Percentiles rank a stretch among this genome's conserved stretches.
These are phyloP conservation scores for Epirrita christyi DNA, from an alignment of 2,888 invertebrate genomes.

Conservation along the genomic window DNA sequence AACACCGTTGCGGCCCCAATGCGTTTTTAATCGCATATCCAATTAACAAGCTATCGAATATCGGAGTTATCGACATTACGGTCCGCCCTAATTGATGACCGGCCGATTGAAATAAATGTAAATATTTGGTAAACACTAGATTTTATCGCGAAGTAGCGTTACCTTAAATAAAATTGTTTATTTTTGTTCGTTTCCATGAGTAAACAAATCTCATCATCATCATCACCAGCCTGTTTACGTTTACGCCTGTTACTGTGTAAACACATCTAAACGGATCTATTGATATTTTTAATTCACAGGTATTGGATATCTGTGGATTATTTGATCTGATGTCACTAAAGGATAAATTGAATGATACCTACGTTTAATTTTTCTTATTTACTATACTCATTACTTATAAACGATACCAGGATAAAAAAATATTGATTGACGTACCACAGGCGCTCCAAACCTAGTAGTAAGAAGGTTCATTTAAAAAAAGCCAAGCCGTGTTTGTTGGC, in stretches of 20 bases:
- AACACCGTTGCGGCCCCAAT: slow-evolving; percentile 57
- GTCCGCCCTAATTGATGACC: slow-evolving; percentile 51
- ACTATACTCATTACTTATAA: too few relatives aligned
- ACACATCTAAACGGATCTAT: slow-evolving; percentile 2
- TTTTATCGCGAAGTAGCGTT: slow-evolving; percentile 32
- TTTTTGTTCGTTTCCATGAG: slow-evolving; percentile 8
- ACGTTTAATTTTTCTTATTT: too few relatives aligned
- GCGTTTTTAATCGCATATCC: slow-evolving; percentile 60
- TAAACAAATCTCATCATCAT: too few relatives aligned
- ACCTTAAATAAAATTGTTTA: slow-evolving; percentile 12
- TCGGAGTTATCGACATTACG: slow-evolving; percentile 47
- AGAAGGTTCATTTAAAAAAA: too few relatives aligned
- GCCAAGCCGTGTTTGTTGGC: too few relatives aligned
- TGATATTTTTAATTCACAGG: slow-evolving; percentile 1
- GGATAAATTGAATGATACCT: too few relatives aligned
- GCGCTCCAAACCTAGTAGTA: too few relatives aligned
- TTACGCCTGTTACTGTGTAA: too few relatives aligned
- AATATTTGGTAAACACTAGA: slow-evolving; percentile 48
- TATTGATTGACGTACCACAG: too few relatives aligned
- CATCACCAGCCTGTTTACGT: too few relatives aligned
- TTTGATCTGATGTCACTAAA: too few relatives aligned
- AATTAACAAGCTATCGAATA: slow-evolving; percentile 58
- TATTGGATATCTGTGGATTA: not conserved
- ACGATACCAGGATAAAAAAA: too few relatives aligned
- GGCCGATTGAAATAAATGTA: slow-evolving; percentile 38